Evolutionary conservation across 2,888 invertebrate species (phyloP).

Genomic region (Melipona bicolor): DNA sequence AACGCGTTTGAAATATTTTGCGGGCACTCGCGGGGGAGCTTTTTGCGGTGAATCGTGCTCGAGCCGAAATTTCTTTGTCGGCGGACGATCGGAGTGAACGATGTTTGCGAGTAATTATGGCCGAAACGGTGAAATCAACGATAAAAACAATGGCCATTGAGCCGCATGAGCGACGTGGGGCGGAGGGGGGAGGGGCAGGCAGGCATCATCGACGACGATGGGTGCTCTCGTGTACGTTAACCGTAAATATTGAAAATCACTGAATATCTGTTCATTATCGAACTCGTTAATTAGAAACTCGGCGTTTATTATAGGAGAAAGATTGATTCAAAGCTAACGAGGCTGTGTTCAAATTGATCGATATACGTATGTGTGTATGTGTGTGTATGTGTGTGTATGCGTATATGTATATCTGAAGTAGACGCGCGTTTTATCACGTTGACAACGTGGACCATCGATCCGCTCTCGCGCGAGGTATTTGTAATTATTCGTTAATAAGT

Average conservation of each 20-base stretch:
- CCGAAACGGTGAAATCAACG: background rate
- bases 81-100: background rate
- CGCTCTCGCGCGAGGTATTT: background rate
- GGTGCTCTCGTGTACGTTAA: conserved; percentile 4
- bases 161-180: background rate
- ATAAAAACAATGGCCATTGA: conserved; percentile 26
- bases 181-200: too few species aligned
- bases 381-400: too few species aligned
- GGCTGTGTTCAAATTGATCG: conserved; percentile 34
- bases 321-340: conserved; percentile 49
- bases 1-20: background rate
- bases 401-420: background rate
- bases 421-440: background rate
- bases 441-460: background rate
- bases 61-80: background rate
- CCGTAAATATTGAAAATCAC: conserved; percentile 36
- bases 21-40: background rate
- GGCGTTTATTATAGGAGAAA: conserved; percentile 52
- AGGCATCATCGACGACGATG: background rate
- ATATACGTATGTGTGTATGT: background rate
- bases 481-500: conserved; percentile 1
- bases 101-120: conserved; percentile 13
- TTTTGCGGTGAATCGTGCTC: background rate
- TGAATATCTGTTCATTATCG: conserved; percentile 37
- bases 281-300: conserved; percentile 49